Conservation (phyloP, 2,113 vertebrate genomes). For the Oenanthe oenanthe region DNA sequence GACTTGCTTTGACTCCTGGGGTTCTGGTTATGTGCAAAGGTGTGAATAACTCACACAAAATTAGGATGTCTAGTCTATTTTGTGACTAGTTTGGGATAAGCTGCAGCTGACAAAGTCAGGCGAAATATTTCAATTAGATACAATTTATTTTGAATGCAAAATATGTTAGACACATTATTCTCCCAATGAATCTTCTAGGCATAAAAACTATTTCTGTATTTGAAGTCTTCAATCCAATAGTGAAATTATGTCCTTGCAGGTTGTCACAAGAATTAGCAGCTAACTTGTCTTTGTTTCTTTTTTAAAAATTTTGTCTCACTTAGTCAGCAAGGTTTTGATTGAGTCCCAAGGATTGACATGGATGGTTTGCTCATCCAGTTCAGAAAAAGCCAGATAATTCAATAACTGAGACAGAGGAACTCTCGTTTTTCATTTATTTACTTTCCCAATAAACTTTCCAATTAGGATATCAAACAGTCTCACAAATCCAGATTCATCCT, state of each 20-base stretch:
- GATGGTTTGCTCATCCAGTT: not conserved
- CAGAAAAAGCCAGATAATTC: not conserved
- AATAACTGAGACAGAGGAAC: not conserved
- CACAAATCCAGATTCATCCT: not conserved
- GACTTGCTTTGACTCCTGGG: accelerated
- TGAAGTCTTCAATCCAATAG: not conserved
- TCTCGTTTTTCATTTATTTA: not conserved
- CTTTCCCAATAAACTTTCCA: not conserved
- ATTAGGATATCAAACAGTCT: not conserved
- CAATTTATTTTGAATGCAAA: not conserved
- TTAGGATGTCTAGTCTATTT: not conserved
- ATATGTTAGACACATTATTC: not conserved
- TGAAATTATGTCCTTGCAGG: not conserved
- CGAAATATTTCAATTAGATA: not conserved
- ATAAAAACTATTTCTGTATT: not conserved
- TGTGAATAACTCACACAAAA: not conserved
- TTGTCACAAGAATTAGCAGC: not conserved
- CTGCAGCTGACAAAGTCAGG: not conserved
- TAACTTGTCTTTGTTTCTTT: not conserved
- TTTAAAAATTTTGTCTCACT: not conserved
- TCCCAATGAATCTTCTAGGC: not conserved
- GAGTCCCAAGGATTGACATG: not conserved
- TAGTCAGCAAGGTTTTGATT: not conserved
- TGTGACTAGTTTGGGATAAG: not conserved
- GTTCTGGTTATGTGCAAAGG: not conserved